These are phyloP conservation scores for Eriocheir sinensis DNA, from an alignment of 1,140 invertebrate species.

Conservation along the genomic window DNA sequence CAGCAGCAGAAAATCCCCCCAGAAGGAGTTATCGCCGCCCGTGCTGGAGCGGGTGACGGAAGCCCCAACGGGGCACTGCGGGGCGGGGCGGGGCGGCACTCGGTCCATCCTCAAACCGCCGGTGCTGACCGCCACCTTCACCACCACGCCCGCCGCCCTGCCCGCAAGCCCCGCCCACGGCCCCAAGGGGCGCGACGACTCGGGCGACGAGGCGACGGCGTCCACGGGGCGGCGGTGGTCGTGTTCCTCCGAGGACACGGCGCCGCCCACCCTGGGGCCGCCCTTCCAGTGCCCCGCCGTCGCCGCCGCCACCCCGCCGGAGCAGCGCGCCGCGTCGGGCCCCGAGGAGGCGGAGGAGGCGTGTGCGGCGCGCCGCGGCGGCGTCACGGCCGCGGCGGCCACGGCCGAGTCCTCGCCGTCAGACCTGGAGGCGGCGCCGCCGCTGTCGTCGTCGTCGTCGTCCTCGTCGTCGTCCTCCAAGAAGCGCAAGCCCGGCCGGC, in stretches of 20 bases:
- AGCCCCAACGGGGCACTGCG: background rate
- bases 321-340: no score
- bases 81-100: background rate
- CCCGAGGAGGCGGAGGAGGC: no score
- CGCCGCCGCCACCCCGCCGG: no score
- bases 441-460: constrained; percentile 18
- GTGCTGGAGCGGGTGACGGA: constrained; percentile 64
- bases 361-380: background rate
- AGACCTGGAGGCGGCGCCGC: constrained; percentile 60
- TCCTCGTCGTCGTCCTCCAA: constrained; percentile 85
- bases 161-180: background rate
- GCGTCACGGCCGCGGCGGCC: constrained; percentile 46
- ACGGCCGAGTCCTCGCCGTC: constrained; percentile 76
- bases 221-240: constrained; percentile 65
- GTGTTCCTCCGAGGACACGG: constrained; percentile 80
- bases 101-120: constrained; percentile 69
- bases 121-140: constrained; percentile 70
- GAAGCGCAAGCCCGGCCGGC: constrained; percentile 91
- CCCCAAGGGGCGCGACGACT: no score
- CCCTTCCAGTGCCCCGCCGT: constrained; percentile 64
- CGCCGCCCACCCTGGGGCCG: constrained; percentile 81
- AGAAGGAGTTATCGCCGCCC: constrained; percentile 69
- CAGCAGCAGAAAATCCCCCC: constrained; percentile 64
- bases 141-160: background rate
- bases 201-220: no score